phyloP scores from a whole-genome alignment of 1,140 invertebrate genomes.

The Gryon sp. region DNA sequence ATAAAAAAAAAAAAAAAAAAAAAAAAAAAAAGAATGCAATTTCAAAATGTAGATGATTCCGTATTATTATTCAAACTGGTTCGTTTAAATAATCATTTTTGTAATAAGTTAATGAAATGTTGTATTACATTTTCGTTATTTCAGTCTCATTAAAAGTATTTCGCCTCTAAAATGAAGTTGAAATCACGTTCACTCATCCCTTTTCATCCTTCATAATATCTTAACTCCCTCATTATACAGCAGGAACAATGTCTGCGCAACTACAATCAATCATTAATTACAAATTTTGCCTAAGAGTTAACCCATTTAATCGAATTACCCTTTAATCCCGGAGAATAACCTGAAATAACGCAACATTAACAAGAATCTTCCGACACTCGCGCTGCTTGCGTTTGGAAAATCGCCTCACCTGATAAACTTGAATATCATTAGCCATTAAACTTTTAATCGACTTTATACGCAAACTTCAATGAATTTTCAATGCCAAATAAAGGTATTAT shows the following conservation, averaged over 20 bases:
- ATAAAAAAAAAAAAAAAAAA: too few species aligned
- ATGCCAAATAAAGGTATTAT: constrained; percentile 5
- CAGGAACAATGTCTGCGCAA: constrained; percentile 16
- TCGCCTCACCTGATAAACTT: constrained; percentile 39
- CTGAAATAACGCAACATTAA: constrained; percentile 33
- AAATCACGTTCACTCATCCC: constrained; percentile 2
- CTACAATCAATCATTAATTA: constrained; percentile 44
- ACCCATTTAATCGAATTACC: constrained; percentile 35
- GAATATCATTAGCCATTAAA: constrained; percentile 42
- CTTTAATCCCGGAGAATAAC: constrained; percentile 25
- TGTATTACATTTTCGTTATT: too few species aligned
- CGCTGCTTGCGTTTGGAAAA: constrained; percentile 6
- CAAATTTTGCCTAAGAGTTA: constrained; percentile 30
- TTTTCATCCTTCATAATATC: constrained; percentile 9
- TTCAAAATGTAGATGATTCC: too few species aligned
- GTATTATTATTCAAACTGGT: too few species aligned
- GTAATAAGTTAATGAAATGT: too few species aligned
- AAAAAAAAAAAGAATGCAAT: too few species aligned
- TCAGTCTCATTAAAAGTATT: too few species aligned
- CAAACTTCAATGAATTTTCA: constrained; percentile 29
- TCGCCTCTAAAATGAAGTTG: constrained; percentile 6
- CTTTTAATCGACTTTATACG: constrained; percentile 30
- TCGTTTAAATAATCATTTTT: too few species aligned
- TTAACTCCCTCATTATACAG: constrained; percentile 22
- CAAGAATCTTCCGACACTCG: constrained; percentile 13